These are phyloP conservation scores for Drosophila koepferae DNA, from an alignment of 2,888 invertebrate species.

Conservation along the genomic window DNA sequence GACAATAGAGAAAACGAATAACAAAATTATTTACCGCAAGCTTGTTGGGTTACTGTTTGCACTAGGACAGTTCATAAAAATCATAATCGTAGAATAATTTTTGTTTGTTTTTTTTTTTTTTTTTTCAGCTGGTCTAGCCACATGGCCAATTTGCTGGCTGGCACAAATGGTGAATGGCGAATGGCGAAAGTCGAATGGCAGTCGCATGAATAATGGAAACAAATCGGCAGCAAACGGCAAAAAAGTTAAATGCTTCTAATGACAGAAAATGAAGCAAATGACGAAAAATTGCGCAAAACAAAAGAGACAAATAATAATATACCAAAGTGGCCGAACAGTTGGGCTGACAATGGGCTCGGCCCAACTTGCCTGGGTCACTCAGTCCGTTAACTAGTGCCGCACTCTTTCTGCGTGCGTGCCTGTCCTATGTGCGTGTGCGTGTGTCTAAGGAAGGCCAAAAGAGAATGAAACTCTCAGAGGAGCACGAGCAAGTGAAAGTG, in stretches of 20 bases:
- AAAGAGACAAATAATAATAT: constrained; percentile 77
- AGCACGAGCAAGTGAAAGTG: constrained; percentile 50
- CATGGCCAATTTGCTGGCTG: constrained; percentile 40
- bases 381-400: constrained; percentile 35
- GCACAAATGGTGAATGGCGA: constrained; percentile 35
- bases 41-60: constrained; percentile 9
- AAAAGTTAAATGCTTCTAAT: constrained; percentile 82
- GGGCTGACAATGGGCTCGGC: constrained; percentile 16
- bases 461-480: constrained; percentile 41
- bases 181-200: constrained; percentile 33
- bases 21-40: constrained; percentile 7
- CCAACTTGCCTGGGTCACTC: constrained; percentile 31
- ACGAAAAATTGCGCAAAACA: constrained; percentile 79
- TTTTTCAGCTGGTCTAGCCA: constrained; percentile 12
- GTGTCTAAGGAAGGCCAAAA: constrained; percentile 13
- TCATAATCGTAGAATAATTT: constrained; percentile 18
- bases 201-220: constrained; percentile 70
- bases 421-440: neutral
- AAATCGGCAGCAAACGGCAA: constrained; percentile 66
- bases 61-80: constrained; percentile 14
- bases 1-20: neutral
- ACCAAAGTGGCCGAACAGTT: constrained; percentile 65
- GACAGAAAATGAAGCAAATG: constrained; percentile 78
- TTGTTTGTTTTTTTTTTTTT: neutral
- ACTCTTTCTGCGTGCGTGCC: constrained; percentile 5